Evolutionary conservation across 2,113 vertebrate species (phyloP), one percentile per base, ranked within the genome.

Genomic region (Alethe diademata): DNA sequence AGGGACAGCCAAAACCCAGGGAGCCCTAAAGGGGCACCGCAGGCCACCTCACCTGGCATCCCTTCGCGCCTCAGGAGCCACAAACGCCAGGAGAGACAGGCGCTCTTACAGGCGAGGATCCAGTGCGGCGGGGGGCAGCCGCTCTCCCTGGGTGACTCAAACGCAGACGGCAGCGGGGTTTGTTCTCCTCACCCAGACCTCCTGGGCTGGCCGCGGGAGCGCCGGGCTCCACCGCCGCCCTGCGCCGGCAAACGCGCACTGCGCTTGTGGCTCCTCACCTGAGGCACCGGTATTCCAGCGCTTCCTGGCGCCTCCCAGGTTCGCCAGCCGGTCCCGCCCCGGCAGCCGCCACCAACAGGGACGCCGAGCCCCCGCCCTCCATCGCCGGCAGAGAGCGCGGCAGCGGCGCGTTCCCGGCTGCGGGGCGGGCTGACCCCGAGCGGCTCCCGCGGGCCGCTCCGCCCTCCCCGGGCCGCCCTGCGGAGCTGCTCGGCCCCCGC

Each of bases 151-250:
- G 50, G 24, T 14, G 33, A 6, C 11, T 62, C 48, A 14, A 5
- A 3, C 42, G 31, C 53, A 4, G 3, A 4, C 1, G 16, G 35
- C 7, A 5, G 11, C 0, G 12, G 53, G 28, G 38, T 5, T 24
- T 4, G 43, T 2, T 8, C 38, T 29, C 35, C 66, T 70, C 56
- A 1, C 31, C 0, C 28, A 5, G 76, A 4, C 4, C 5, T 19
- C 31, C 12, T 69, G 5, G 53, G 48, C 67, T 9, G 25, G 16
- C 54, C 6, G 11, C 29, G 23, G 31, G 2, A 0, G 40, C 50
- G 13, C 42, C 9, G 13, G 5, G 14, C 76, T 45, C 47, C 60
- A 2, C 53, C 35, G 57, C 51, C 66, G 24, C 60, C 6, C 56
- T 4, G 61, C 61, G 3, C 12, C 1, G 2, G 42, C 12, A 5